Evolutionary conservation across 2,888 invertebrate species (phyloP).

Genomic region (Sepioteuthis lessoniana): DNA sequence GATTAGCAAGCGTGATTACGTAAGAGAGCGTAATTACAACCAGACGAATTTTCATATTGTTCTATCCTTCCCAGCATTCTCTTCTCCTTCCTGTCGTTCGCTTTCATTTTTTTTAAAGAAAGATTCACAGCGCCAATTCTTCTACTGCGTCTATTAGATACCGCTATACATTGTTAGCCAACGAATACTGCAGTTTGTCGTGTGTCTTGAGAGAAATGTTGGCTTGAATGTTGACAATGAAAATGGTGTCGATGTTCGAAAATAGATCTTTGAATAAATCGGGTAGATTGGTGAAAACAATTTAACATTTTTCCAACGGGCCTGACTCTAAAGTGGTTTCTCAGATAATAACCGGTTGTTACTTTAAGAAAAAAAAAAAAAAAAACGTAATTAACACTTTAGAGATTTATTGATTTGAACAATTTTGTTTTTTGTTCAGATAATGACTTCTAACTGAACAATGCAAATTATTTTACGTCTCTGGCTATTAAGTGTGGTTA

Average conservation of each 20-base stretch:
- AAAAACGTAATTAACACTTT: no score
- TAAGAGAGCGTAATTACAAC: not conserved
- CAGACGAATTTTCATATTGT: not conserved
- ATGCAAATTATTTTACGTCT: no score
- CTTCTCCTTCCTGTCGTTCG: not conserved
- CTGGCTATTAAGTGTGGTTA: no score
- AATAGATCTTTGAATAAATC: no score
- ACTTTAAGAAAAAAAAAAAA: no score
- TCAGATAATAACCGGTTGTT: no score
- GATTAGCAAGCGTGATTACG: not conserved
- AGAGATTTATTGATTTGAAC: no score
- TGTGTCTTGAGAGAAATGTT: not conserved
- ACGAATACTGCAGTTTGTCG: not conserved
- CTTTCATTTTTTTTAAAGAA: not conserved
- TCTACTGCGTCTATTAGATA: not conserved
- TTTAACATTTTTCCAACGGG: no score
- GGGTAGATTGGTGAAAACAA: no score
- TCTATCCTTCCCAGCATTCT: not conserved
- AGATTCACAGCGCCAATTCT: not conserved
- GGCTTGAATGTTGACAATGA: not conserved
- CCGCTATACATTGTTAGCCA: not conserved
- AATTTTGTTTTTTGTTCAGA: no score
- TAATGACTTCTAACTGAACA: no score
- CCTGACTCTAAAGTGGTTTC: no score
- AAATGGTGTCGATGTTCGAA: not conserved